These are phyloP conservation scores for Folsomia candida DNA, from an alignment of 2,888 invertebrate species.

Conservation along the genomic window DNA sequence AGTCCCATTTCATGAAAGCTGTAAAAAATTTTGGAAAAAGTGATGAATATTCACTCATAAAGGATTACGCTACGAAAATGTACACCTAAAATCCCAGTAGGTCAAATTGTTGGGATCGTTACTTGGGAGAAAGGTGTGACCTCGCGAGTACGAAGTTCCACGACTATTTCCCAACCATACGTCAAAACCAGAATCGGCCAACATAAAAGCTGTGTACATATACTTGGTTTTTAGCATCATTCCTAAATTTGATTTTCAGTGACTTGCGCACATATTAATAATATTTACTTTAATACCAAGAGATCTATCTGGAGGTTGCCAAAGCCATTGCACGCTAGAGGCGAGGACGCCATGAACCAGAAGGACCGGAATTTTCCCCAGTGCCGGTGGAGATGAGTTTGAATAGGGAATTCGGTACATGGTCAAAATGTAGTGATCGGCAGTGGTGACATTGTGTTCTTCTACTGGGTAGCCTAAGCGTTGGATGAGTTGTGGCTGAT, in stretches of 20 bases:
- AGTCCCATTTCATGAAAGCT: slow-evolving; percentile 15
- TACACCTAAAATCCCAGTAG: slow-evolving; percentile 10
- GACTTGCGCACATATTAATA: no score
- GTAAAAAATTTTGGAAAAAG: no score
- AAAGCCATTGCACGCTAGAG: not conserved
- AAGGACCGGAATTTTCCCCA: not conserved
- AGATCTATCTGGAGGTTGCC: not conserved
- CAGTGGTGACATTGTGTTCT: not conserved
- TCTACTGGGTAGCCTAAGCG: not conserved
- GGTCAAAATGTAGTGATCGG: not conserved
- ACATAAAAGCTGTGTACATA: no score
- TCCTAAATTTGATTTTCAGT: no score
- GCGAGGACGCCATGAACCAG: not conserved
- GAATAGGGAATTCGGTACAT: not conserved
- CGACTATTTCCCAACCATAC: not conserved
- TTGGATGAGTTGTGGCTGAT: not conserved
- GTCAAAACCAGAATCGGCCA: not conserved
- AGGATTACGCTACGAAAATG: no score
- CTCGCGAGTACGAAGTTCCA: not conserved
- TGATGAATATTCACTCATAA: no score
- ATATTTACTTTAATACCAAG: no score
- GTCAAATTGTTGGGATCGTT: not conserved
- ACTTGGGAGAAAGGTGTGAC: not conserved
- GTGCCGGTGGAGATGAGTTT: not conserved
- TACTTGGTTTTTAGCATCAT: no score